These are phyloP conservation scores for Xerus inauris DNA, from an alignment of 2,113 vertebrate genomes.

Conservation along the genomic window DNA sequence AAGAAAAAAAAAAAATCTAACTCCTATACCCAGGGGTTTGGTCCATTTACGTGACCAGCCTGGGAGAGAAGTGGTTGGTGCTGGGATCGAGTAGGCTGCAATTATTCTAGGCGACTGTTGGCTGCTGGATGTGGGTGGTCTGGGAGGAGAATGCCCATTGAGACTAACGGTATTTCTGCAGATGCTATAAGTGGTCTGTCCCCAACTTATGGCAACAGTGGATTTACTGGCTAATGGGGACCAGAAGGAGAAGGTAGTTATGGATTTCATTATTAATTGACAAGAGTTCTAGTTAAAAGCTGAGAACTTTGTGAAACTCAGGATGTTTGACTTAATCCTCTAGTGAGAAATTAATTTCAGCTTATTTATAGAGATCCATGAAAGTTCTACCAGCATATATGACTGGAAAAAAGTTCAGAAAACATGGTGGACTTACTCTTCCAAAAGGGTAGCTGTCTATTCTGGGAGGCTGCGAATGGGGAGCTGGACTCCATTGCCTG, in stretches of 20 bases:
- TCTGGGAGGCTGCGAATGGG: background rate
- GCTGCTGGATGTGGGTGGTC: background rate
- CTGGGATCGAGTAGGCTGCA: background rate
- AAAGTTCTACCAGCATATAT: background rate
- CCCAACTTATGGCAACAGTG: conserved; percentile 50
- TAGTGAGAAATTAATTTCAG: conserved; percentile 5
- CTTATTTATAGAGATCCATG: background rate
- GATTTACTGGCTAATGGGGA: conserved; percentile 60
- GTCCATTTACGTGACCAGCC: background rate
- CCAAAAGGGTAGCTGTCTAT: background rate
- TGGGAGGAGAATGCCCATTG: background rate
- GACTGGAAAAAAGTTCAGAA: conserved; percentile 15
- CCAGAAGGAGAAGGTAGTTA: background rate
- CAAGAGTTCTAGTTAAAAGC: background rate
- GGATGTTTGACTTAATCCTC: background rate
- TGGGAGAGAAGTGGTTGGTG: background rate
- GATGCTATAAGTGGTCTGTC: background rate
- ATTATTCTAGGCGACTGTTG: background rate
- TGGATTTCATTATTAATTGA: background rate
- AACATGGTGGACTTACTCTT: background rate
- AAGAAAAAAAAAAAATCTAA: background rate
- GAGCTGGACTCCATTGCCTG: background rate
- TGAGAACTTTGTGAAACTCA: conserved; percentile 5
- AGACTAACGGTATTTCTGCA: background rate
- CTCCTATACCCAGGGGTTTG: background rate